Evolutionary conservation across 2,797 vertebrate species (phyloP).

Genomic region (Artibeus jamaicensis): DNA sequence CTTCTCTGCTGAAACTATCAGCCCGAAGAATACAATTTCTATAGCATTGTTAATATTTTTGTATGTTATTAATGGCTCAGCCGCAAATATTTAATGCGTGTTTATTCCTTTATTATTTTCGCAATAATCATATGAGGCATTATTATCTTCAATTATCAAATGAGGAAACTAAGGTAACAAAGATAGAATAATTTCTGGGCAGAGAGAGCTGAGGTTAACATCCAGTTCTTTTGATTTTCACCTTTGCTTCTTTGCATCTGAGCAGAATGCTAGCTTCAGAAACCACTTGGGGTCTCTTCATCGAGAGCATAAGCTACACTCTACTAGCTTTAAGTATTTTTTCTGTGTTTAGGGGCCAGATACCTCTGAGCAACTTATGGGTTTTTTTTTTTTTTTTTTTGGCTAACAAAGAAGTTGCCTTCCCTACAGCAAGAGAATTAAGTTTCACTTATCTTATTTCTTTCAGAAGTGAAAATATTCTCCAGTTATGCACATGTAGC

Average conservation of each 20-base stretch:
- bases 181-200: neutral
- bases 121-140: neutral
- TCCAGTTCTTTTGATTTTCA: neutral
- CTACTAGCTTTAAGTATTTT: constrained; percentile 52
- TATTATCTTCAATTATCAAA: neutral
- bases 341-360: constrained; percentile 43
- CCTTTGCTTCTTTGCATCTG: neutral
- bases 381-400: no score
- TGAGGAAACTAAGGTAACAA: neutral
- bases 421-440: constrained; percentile 7
- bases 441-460: constrained; percentile 44
- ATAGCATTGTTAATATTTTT: neutral
- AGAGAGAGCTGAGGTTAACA: neutral
- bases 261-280: constrained; percentile 15
- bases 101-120: neutral
- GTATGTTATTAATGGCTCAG: neutral
- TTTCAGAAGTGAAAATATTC: constrained; percentile 31
- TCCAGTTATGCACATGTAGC: neutral
- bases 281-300: constrained; percentile 59
- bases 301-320: constrained; percentile 1
- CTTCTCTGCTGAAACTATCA: constrained; percentile 71
- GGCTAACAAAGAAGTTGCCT: constrained; percentile 25
- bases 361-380: constrained; percentile 27
- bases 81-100: neutral
- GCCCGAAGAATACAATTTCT: constrained; percentile 57